Evolutionary conservation across 1,140 invertebrate genomes (phyloP).

Genomic region (Orchesella cincta): DNA sequence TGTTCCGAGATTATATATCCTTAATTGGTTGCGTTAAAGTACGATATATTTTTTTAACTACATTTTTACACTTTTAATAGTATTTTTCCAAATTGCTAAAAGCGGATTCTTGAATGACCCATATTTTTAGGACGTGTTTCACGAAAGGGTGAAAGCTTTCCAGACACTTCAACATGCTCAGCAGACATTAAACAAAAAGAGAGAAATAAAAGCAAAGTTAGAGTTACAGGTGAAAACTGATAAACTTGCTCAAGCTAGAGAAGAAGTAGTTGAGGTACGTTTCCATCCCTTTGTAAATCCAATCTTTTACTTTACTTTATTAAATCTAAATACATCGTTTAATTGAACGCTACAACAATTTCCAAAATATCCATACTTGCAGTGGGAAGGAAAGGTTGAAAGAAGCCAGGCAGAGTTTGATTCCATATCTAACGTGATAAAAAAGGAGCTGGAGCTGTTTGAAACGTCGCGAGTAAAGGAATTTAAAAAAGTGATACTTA

Average conservation of each 20-base stretch:
- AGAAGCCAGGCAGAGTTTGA: constrained; percentile 95
- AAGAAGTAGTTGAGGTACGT: constrained; percentile 86
- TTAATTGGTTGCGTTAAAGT: constrained; percentile 89
- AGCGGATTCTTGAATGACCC: neutral
- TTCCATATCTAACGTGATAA: constrained; percentile 92
- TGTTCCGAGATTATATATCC: constrained; percentile 92
- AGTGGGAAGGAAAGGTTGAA: constrained; percentile 95
- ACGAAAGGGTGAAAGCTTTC: constrained; percentile 95
- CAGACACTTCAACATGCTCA: constrained; percentile 98
- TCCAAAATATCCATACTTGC: constrained; percentile 47
- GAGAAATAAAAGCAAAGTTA: constrained; percentile 88
- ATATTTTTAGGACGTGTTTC: constrained; percentile 83
- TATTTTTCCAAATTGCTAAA: neutral
- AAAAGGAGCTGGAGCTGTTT: constrained; percentile 91
- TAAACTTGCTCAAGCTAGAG: constrained; percentile 81
- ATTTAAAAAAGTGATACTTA: constrained; percentile 84
- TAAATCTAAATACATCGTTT: neutral
- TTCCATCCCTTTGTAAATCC: neutral
- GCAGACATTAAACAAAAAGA: constrained; percentile 88
- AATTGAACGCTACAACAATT: constrained; percentile 1
- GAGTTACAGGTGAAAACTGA: constrained; percentile 85
- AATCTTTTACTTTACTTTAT: neutral
- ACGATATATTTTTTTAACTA: constrained; percentile 35
- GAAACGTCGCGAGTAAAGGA: constrained; percentile 84
- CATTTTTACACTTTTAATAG: neutral